Percentiles rank a stretch among this genome's conserved stretches.
phyloP scores from a whole-genome alignment of 1,140 invertebrate genomes.

The Heliconius nattereri region DNA sequence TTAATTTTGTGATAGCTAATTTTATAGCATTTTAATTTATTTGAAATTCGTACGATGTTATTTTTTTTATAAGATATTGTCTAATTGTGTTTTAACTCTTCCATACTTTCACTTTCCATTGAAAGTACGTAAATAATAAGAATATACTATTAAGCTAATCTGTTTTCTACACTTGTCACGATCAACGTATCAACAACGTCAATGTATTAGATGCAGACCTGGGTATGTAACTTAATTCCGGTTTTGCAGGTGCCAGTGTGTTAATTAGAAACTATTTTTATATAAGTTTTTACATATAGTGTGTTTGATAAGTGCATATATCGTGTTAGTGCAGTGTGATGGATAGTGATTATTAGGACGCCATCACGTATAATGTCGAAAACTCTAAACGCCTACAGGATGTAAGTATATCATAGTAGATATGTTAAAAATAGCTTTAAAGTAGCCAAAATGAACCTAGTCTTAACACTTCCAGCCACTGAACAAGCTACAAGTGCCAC shows the following conservation, averaged over 20 bases:
- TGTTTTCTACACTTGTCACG: neutral
- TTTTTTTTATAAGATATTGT: too few relatives aligned
- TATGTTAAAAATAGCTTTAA: neutral
- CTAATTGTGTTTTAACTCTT: too few relatives aligned
- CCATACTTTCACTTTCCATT: too few relatives aligned
- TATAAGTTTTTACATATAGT: constrained; percentile 15
- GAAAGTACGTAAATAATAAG: too few relatives aligned
- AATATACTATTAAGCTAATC: neutral
- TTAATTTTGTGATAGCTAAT: neutral
- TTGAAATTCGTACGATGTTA: neutral
- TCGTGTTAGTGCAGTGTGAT: constrained; percentile 58
- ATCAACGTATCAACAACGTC: neutral
- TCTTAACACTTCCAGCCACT: too few relatives aligned
- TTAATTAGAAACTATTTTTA: constrained; percentile 32
- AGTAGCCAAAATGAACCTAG: too few relatives aligned
- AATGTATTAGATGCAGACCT: neutral
- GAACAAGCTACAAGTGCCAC: too few relatives aligned
- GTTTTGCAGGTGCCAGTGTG: constrained; percentile 23
- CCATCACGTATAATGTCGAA: constrained; percentile 82
- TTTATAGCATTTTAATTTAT: neutral
- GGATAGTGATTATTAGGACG: constrained; percentile 53
- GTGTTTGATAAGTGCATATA: constrained; percentile 42
- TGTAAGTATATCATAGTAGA: constrained; percentile 79
- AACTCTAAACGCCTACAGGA: constrained; percentile 85
- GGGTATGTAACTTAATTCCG: neutral